Base-by-base conservation (phyloP, 1,140 invertebrate species). In the Sitobion miscanthi region DNA sequence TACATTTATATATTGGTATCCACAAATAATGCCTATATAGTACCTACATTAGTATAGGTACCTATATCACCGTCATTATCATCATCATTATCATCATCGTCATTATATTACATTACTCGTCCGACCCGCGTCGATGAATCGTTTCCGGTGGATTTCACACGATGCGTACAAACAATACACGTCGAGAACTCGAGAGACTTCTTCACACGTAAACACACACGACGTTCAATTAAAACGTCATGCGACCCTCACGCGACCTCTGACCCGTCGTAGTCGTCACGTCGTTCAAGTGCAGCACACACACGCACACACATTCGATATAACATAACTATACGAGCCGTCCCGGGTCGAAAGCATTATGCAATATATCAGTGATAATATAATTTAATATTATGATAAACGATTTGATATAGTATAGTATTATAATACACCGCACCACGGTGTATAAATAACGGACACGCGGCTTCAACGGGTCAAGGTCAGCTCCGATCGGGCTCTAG, bases 181-280 rank as follows among this genome's bases (percentile, higher is more conserved):
- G 52, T 17, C 38, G 30, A 86, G 45, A 86, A 54, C 85, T 77
- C 62, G 62, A 77, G 62, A 88, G 88, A 54, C 88, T 54, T 89
- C 88, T 57, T 57, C 91, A 83, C 90, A 52, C 91, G 69, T 82
- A 91, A 69, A 77, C 90, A 91, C 90, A 91, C 90, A 77, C 91
- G 91, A 92, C 47, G 91, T 92, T 82, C 91, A 82, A 92, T 92
- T 92, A 92, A 82, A 92, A 92, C 69, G 77, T 92, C 83, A 38
- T 52, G 77, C 35, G 90, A 91, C 90, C 90, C 45, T 77, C 45
- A n/a, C 35, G 30, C 35, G 62, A 85, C 47, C 69, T 92, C 47
- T 49, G n/a, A 83, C 47, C 69, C 91, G 69, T 54, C 30, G 49
- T n/a, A 9, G 49, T 45, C 23, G 47, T 69, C 69, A 82, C 69